Evolutionary conservation across 2,797 vertebrate genomes (phyloP).

Genomic region (Notolabrus celidotus): DNA sequence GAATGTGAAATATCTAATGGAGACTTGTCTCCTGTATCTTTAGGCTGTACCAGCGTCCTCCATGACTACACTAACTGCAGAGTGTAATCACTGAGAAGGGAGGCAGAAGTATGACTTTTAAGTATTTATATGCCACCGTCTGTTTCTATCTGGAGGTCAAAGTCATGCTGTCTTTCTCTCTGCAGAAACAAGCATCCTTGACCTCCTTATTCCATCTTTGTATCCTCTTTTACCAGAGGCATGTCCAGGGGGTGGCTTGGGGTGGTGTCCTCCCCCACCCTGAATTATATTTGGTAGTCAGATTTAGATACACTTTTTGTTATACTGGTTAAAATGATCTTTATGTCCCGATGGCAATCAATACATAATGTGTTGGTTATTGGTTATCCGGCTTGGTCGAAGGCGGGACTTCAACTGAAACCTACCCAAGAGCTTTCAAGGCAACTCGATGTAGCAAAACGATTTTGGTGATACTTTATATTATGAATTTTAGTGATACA

Average conservation of each 20-base stretch:
- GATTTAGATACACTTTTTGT: too few relatives aligned
- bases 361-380: too few relatives aligned
- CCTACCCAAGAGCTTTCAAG: too few relatives aligned
- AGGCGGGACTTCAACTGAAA: too few relatives aligned
- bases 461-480: too few relatives aligned
- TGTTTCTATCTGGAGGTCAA: constrained; percentile 51
- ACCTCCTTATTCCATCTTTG: constrained; percentile 17
- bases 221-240: constrained; percentile 5
- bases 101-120: constrained; percentile 37
- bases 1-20: constrained; percentile 61
- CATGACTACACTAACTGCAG: constrained; percentile 19
- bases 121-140: constrained; percentile 29
- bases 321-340: too few relatives aligned
- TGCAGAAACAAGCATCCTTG: constrained; percentile 12
- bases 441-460: too few relatives aligned
- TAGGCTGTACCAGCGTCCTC: constrained; percentile 15
- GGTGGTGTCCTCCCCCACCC: not conserved
- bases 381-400: not conserved
- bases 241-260: not conserved
- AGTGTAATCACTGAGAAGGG: constrained; percentile 25
- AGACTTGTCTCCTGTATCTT: constrained; percentile 58
- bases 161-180: constrained; percentile 33
- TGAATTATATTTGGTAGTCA: not conserved
- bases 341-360: too few relatives aligned
- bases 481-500: too few relatives aligned